Base-by-base conservation (phyloP, 1,140 invertebrate genomes). In the Neodiprion virginianus region DNA sequence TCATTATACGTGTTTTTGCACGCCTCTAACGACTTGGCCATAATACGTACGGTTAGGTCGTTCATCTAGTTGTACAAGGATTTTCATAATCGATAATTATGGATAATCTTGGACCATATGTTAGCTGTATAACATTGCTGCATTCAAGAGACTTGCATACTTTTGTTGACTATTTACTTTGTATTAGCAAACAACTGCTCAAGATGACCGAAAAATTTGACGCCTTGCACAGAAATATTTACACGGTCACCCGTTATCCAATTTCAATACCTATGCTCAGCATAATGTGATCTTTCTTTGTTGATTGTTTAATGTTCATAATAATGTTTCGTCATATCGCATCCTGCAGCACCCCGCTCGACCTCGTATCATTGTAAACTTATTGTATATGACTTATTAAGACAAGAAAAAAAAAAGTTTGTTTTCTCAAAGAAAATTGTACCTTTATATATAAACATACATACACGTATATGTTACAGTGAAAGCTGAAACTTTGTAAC, bases 351-450 rank as follows among this genome's bases (percentile, higher is more conserved):
- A 49, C 76, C 66, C 70, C 73, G 71, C 75, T 75, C 68, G 71
- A 74, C 76, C 77, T 77, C 74, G 73, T 72, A 74, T 79, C 77
- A 79, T 70, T 85, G 82, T 86, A 83, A 85, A 83, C 80, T 86
- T 81, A 83, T 72, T 86, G 84, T 86, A 86, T 82, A 85, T 82
- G 85, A 86, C 75, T 80, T 78, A 67, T 8, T 61, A 61, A n/a
- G 74, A 69, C 48, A 71, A 71, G 61, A 40, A 70, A 75, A 68
- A 53, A 21, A 75, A 74, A 21, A 21, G 21, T 12, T 69, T 7
- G 8, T 69, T 69, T 69, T 69, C 23, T 69, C 40, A 69, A 68
- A 76, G 28, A 77, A 77, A 40, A 78, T 75, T 80, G 75, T 78
- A 78, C 74, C 76, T 79, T 76, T 83, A 83, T 82, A 79, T 76